These are phyloP conservation scores for Eulemur mongoz DNA, from an alignment of 2,797 vertebrate genomes.

Conservation along the genomic window DNA sequence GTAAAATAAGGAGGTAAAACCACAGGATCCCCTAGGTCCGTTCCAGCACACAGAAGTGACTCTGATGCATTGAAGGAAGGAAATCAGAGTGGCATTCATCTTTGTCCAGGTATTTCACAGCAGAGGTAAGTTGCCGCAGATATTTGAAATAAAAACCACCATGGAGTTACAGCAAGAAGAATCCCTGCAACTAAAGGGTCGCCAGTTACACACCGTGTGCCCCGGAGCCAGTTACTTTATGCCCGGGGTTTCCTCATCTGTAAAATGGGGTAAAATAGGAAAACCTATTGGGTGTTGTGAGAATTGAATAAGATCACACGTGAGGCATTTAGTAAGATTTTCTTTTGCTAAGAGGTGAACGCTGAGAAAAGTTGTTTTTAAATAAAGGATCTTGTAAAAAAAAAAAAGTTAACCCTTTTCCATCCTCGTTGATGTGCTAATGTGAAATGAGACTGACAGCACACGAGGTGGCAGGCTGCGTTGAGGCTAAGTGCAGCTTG, in stretches of 20 bases:
- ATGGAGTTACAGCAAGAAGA: neutral
- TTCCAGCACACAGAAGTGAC: neutral
- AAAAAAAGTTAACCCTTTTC: neutral
- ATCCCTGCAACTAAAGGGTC: neutral
- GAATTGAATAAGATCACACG: neutral
- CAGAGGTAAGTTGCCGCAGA: neutral
- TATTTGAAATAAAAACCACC: constrained; percentile 21
- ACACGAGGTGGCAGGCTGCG: neutral
- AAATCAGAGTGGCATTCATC: neutral
- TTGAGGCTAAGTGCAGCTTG: neutral
- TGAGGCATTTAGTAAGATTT: neutral
- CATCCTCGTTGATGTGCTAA: neutral
- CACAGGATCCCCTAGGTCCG: neutral
- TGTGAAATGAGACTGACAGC: neutral
- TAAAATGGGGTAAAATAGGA: neutral
- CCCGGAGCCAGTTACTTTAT: neutral
- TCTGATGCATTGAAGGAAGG: neutral
- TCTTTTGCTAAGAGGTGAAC: neutral
- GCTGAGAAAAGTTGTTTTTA: constrained; percentile 31
- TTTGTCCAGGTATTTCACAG: neutral
- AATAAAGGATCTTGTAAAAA: neutral
- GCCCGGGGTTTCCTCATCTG: constrained; percentile 33
- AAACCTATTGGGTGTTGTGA: neutral
- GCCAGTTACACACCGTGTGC: neutral
- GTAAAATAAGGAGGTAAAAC: neutral